Percentiles rank a stretch among this genome's conserved stretches.
These are phyloP conservation scores for Harmothoe impar DNA, from an alignment of 2,888 invertebrate genomes.

Conservation along the genomic window DNA sequence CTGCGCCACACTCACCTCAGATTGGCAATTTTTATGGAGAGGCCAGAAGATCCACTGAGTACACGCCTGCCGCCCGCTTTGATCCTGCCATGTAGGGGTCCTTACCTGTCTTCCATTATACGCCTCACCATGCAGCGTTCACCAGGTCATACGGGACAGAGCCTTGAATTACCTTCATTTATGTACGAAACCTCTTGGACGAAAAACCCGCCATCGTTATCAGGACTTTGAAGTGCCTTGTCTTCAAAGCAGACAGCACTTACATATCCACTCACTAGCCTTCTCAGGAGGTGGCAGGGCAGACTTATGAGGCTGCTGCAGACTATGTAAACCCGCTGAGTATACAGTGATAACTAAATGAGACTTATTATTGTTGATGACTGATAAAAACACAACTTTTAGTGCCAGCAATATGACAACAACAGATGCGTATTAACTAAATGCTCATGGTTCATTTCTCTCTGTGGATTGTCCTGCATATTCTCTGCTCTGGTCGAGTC, in stretches of 20 bases:
- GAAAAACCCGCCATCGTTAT: background rate
- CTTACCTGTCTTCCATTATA: conserved; percentile 2
- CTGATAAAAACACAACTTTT: background rate
- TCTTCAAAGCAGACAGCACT: background rate
- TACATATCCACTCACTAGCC: background rate
- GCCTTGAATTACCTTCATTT: background rate
- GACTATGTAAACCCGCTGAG: background rate
- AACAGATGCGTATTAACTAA: no score
- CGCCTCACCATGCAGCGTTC: background rate
- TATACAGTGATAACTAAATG: background rate
- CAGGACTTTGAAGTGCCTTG: background rate
- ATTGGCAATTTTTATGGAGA: background rate
- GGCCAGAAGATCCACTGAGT: background rate
- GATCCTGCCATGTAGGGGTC: background rate
- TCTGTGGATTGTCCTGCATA: no score
- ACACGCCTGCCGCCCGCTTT: background rate
- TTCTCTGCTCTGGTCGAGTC: no score
- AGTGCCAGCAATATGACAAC: no score
- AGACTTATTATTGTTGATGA: background rate
- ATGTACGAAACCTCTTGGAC: background rate
- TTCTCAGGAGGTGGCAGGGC: background rate
- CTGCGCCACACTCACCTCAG: background rate
- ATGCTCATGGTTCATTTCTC: no score
- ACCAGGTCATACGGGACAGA: background rate
- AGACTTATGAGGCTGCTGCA: no score